These are phyloP conservation scores for Alethe diademata DNA, from an alignment of 2,113 vertebrate species.

Conservation along the genomic window DNA sequence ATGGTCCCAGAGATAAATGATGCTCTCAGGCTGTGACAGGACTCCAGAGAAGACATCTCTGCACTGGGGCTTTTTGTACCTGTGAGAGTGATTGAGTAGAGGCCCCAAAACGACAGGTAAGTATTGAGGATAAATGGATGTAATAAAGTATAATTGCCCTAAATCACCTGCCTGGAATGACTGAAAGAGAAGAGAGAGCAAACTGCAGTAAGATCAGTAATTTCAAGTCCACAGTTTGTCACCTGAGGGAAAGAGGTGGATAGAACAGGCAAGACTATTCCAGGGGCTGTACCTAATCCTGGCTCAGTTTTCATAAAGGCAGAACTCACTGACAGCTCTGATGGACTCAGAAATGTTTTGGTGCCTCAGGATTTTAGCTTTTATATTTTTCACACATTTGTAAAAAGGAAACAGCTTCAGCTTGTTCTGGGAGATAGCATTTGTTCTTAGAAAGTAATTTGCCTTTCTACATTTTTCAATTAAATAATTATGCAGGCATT, in stretches of 20 bases:
- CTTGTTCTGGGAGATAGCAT: not conserved
- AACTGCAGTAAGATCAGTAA: not conserved
- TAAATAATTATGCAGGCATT: not conserved
- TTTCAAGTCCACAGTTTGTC: not conserved
- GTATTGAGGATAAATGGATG: not conserved
- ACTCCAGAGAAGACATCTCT: not conserved
- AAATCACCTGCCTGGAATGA: slow-evolving; percentile 9
- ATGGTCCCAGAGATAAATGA: not conserved
- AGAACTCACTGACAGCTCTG: not conserved
- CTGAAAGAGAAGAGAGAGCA: not conserved
- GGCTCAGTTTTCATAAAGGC: not conserved
- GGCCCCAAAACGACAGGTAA: not conserved
- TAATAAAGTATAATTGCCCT: slow-evolving; percentile 1
- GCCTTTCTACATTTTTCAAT: not conserved
- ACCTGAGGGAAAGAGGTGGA: not conserved
- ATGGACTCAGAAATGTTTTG: not conserved
- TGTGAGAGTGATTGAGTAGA: not conserved
- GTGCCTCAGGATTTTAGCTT: not conserved
- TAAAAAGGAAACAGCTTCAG: not conserved
- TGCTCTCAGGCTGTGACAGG: not conserved
- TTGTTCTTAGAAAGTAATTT: not conserved
- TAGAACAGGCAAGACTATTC: not conserved
- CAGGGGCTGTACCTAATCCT: not conserved
- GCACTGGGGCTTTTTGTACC: not conserved
- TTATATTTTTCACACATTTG: not conserved